Conservation (phyloP, 1,140 invertebrate species). For the Octopus sinensis region DNA sequence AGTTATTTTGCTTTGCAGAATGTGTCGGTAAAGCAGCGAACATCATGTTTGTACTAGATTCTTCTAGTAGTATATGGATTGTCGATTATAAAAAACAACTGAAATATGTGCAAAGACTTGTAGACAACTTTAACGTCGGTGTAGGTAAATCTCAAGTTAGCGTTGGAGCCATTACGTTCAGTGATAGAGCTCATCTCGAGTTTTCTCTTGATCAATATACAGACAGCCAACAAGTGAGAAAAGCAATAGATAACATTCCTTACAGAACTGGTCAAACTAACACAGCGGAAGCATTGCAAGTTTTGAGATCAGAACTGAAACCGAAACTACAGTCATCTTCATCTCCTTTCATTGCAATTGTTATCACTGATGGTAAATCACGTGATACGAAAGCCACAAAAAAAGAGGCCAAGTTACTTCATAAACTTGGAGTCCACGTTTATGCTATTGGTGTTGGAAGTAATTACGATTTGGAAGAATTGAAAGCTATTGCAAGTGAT, state of each 20-base stretch:
- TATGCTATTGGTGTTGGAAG: slow-evolving; percentile 41
- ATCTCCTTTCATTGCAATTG: slow-evolving; percentile 32
- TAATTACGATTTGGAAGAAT: slow-evolving; percentile 26
- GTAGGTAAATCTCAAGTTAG: slow-evolving; percentile 28
- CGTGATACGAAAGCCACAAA: slow-evolving; percentile 22
- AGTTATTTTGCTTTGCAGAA: too few relatives aligned
- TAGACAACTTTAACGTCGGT: slow-evolving; percentile 36
- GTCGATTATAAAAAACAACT: slow-evolving; percentile 43
- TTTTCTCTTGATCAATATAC: slow-evolving; percentile 16
- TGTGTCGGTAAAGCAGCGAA: slow-evolving; percentile 29
- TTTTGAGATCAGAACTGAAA: neutral
- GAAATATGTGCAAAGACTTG: slow-evolving; percentile 37
- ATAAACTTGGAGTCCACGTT: slow-evolving; percentile 26
- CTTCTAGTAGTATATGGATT: slow-evolving; percentile 50
- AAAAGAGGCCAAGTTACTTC: slow-evolving; percentile 14
- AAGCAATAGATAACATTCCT: slow-evolving; percentile 16
- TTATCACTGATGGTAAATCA: slow-evolving; percentile 45
- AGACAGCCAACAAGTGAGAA: slow-evolving; percentile 9
- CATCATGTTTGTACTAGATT: slow-evolving; percentile 50
- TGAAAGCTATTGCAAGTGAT: slow-evolving; percentile 33
- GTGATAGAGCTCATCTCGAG: slow-evolving; percentile 17
- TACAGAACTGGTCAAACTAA: slow-evolving; percentile 22
- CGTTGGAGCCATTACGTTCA: slow-evolving; percentile 20
- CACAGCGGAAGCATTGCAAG: slow-evolving; percentile 19
- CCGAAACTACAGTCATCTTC: slow-evolving; percentile 12